These are phyloP conservation scores for Rynchops niger DNA, from an alignment of 2,113 vertebrate species.

Conservation along the genomic window DNA sequence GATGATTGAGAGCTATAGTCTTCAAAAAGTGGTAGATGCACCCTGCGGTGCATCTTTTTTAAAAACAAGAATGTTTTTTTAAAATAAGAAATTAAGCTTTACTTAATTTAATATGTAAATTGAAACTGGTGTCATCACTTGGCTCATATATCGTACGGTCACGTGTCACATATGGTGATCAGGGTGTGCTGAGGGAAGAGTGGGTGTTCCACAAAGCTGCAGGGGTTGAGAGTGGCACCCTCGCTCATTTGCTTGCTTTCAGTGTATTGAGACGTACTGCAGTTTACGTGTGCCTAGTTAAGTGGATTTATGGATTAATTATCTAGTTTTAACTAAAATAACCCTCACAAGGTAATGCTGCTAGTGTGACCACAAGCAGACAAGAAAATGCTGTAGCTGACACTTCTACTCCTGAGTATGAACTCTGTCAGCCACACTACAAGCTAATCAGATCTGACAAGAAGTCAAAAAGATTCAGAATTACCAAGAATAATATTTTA, in stretches of 20 bases:
- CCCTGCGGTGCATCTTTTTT: background rate
- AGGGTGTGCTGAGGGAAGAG: background rate
- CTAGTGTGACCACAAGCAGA: background rate
- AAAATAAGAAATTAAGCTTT: background rate
- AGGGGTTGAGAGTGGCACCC: background rate
- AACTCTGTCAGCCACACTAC: background rate
- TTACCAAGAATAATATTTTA: background rate
- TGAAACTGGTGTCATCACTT: background rate
- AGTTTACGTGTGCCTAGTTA: background rate
- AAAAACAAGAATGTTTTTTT: rapidly evolving
- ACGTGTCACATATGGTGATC: rapidly evolving
- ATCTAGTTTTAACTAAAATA: slow-evolving; percentile 40
- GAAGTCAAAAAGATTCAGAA: background rate
- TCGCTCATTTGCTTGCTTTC: background rate
- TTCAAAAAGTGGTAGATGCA: background rate
- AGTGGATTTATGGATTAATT: slow-evolving; percentile 58
- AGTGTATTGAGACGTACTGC: background rate
- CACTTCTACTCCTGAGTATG: background rate
- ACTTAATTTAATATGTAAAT: background rate
- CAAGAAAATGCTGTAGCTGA: background rate
- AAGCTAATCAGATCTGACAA: background rate
- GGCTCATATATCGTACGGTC: rapidly evolving
- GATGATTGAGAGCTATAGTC: background rate
- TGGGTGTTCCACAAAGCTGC: background rate
- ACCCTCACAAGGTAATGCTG: background rate